Evolutionary conservation across 1,140 invertebrate species (phyloP), one percentile per base, ranked within the genome.

Genomic region (Ceratina australensis): DNA sequence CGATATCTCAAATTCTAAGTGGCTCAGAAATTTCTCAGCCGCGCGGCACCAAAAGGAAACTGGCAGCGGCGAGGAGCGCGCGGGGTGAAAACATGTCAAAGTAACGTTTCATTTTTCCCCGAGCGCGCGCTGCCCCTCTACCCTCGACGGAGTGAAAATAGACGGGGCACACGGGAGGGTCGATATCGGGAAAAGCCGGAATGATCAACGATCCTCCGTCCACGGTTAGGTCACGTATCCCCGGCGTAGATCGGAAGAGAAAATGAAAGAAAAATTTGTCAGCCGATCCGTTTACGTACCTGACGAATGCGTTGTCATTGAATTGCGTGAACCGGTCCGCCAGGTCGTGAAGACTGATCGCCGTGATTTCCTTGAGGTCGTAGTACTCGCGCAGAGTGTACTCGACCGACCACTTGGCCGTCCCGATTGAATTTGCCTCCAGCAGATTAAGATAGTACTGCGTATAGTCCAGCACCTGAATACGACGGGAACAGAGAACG

Each of bases 391-490:
- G 94, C 59, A 97, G 93, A 87, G 96, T 96, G 92, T 98, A 98
- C 87, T 97, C 96, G 8, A 95, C 90, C 64, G 93, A 90, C 97
- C 97, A 98, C 60, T 95, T 94, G 3, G 96, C 95, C 76, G 93
- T 92, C 60, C 94, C 93, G 59, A 93, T 93, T 20, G 90, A 90
- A 92, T 98, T 98, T 42, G 96, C 96, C 72, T 94, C 92, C 5
- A 94, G 94, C 81, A 98, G 92, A 91, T 98, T 96, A 88, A 98
- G 93, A 92, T 96, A 98, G 89, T 96, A 98, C 92, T 98, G 97
- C 4, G 95, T 95, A 91, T 97, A 98, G 93, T 98, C 97, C 86
- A 97, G 90, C 66, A 98, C 94, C 96, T 97, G 90, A 26, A 61
- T 89, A 87, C 71, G 66, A 68, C 28, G 67, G n/a, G 50, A 65